These are phyloP conservation scores for Drusus annulatus DNA, from an alignment of 1,140 invertebrate species.

Conservation along the genomic window DNA sequence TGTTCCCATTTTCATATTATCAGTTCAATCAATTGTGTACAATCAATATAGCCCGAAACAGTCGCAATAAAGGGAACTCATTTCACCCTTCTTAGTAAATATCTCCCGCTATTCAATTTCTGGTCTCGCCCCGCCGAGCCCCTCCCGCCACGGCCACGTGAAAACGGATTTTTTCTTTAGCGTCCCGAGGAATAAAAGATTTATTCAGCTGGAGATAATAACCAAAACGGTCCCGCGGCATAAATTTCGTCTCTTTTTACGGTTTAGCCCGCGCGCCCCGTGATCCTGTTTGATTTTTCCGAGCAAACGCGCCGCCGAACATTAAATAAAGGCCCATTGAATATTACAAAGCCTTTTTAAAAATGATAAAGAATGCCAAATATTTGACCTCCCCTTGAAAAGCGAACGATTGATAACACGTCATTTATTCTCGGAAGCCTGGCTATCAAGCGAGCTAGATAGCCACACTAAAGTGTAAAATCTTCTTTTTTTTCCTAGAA, in stretches of 20 bases:
- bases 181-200: slow-evolving; percentile 13
- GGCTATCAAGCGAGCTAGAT: no score
- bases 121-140: no score
- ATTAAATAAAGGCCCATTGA: slow-evolving; percentile 28
- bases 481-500: no score
- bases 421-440: background rate
- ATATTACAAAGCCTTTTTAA: slow-evolving; percentile 17
- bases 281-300: slow-evolving; percentile 24
- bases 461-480: no score
- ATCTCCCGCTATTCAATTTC: no score
- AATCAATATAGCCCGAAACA: no score
- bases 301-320: slow-evolving; percentile 25
- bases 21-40: no score
- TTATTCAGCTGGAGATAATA: slow-evolving; percentile 25
- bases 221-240: slow-evolving; percentile 14
- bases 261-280: background rate
- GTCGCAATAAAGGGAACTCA: no score
- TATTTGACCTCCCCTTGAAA: slow-evolving; percentile 6
- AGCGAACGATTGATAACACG: background rate
- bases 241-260: slow-evolving; percentile 24
- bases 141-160: background rate
- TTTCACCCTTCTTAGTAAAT: no score
- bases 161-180: background rate
- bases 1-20: no score
- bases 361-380: slow-evolving; percentile 20